Evolutionary conservation across 2,113 vertebrate genomes (phyloP).

Genomic region (Phaethon lepturus): DNA sequence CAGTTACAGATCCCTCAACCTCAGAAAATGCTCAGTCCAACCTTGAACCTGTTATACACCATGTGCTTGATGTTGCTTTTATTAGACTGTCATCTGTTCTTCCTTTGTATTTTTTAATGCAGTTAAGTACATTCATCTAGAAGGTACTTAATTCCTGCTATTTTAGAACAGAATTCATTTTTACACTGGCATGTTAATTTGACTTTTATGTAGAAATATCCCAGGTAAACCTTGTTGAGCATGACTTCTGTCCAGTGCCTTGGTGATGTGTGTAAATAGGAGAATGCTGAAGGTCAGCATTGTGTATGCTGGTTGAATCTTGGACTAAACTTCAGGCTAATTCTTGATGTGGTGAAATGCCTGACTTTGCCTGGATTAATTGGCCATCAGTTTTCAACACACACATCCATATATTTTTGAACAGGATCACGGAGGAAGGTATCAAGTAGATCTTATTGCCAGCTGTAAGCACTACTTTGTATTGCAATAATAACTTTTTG

Average conservation of each 20-base stretch:
- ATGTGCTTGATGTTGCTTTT: background rate
- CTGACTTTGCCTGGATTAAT: background rate
- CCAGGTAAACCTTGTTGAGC: background rate
- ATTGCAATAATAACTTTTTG: background rate
- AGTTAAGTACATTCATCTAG: background rate
- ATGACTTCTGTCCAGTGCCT: background rate
- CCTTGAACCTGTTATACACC: background rate
- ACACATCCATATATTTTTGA: background rate
- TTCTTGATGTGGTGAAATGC: background rate
- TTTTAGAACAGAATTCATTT: background rate
- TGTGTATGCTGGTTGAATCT: background rate
- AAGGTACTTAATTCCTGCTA: background rate
- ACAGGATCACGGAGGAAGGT: background rate
- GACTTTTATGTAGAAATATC: background rate
- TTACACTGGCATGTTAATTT: background rate
- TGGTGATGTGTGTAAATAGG: background rate
- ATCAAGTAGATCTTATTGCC: background rate
- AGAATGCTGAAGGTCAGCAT: background rate
- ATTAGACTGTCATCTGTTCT: background rate
- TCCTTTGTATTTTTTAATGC: background rate
- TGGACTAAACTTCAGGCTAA: background rate
- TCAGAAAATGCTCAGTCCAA: background rate
- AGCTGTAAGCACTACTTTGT: background rate
- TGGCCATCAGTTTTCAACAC: background rate
- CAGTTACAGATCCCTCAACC: background rate